These are phyloP conservation scores for Chelonoidis abingdonii DNA, from an alignment of 2,113 vertebrate species.

Conservation along the genomic window DNA sequence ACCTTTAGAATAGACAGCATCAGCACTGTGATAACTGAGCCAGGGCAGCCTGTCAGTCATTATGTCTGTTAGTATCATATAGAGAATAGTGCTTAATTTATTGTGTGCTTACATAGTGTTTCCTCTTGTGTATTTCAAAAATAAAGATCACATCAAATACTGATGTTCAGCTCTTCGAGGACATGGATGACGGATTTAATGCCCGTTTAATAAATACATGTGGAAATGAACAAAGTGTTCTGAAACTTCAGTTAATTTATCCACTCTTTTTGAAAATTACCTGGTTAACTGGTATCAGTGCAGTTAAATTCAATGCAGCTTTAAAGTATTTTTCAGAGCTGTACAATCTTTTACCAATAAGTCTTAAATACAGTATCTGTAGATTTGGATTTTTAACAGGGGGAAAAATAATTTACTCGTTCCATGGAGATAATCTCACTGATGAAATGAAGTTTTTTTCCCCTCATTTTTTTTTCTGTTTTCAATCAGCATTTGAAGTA, in stretches of 20 bases:
- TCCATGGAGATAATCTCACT: accelerated
- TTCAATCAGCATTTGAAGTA: not conserved
- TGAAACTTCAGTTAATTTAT: not conserved
- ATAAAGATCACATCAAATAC: accelerated
- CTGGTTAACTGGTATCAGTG: not conserved
- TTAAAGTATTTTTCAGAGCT: accelerated
- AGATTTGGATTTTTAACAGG: not conserved
- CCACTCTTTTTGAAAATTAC: not conserved
- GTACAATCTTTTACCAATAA: not conserved
- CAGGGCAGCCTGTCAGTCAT: constrained; percentile 97
- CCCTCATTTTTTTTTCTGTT: not conserved
- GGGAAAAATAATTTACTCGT: not conserved
- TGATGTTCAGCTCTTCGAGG: not conserved
- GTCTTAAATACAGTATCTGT: not conserved
- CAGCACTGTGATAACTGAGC: constrained; percentile 99
- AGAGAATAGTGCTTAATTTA: not conserved
- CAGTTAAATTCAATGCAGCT: not conserved
- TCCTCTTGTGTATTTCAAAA: accelerated
- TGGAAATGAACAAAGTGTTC: not conserved
- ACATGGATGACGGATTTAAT: not conserved
- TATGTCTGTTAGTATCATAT: not conserved
- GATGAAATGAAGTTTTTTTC: accelerated
- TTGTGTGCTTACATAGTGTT: not conserved
- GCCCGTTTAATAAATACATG: not conserved
- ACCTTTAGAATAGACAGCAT: constrained; percentile 99